Base-by-base conservation (phyloP, 2,797 vertebrate species). In the Chiroxiphia lanceolata region DNA sequence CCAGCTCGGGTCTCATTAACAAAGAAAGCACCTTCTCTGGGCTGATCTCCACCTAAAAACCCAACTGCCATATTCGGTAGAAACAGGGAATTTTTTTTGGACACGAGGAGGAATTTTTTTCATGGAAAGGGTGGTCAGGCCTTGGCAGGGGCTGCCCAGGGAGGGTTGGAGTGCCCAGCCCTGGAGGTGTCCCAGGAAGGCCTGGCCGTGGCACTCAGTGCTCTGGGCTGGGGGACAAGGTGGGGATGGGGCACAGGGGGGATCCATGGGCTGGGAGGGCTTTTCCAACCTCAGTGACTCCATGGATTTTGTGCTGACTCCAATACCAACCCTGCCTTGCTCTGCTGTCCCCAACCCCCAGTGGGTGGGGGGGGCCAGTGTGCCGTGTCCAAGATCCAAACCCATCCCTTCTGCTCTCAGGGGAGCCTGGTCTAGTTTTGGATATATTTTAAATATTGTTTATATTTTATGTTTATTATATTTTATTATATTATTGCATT, bases 311-410 rank as follows among this genome's bases (percentile, higher is more conserved):
- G 77, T 15, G 2, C 54, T 22, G 3, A n/a, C 25, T 68, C 25
- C 5, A 4, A 3, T 7, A 17, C 42, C 13, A 33, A 8, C 48
- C 20, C 48, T 25, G 13, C 48, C 48, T 14, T 25, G 47, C 3
- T n/a, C 53, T 0, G 8, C 57, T 64, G 48, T 25, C 38, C 50
- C 34, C 63, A 31, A 3, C 42, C 17, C 25, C 53, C 3, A 4
- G 8, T 0, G 4, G 26, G 31, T 25, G 51, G n/a, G n/a, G n/a
- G n/a, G n/a, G 47, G 29, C 33, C 27, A 3, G 20, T 12, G 29
- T 27, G 25, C 25, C 4, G 2, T 3, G 11, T 9, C 65, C 51
- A 23, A 13, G 50, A 44, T 51, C 51, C 26, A 6, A 0, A 6
- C 6, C 59, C 17, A 5, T 50, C 36, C n/a, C 34, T 19, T 31